Base-by-base conservation (phyloP, 2,113 vertebrate species). In the Rhea pennata region DNA sequence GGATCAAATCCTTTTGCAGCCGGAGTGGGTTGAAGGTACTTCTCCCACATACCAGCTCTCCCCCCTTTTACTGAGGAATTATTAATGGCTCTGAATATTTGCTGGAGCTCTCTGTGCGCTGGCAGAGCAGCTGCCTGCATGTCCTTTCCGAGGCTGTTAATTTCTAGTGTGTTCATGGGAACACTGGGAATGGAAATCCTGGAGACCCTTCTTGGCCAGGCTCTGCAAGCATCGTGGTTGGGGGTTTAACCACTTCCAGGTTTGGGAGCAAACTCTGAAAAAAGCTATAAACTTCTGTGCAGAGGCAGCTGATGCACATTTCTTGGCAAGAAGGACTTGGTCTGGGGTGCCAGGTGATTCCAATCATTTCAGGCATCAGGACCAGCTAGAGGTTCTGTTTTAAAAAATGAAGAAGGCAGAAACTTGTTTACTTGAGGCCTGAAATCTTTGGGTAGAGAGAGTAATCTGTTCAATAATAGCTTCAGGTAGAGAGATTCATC, bases 71-170 rank as follows among this genome's bases (percentile, higher is more conserved):
- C 17, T 19, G 46, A 48, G 46, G 46, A 48, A 48, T 48, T 48
- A 48, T 19, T 48, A 48, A 48, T 19, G 46, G 12, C 15, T 29
- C 13, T 33, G 65, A 73, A 36, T 6, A 1, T 4, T 12, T 29
- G 65, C 36, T 1, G 72, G 58, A 71, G 64, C 50, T 14, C 31
- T 2, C 65, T 3, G 58, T 12, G 27, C 40, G 3, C 84, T 31
- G 14, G 48, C 1, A 0, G 50, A 51, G 22, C 8, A 6, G 70
- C 31, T 7, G 48, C 76, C 9, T 3, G 51, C 24, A 0, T 3
- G 31, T 23, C 29, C 58, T 23, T 46, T 7, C 29, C 1, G 15
- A 9, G 26, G 29, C 61, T 2, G 31, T 53, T 1, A 7, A 2
- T 12, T 54, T 6, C 13, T 64, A 7, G 46, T 24, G 44, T 14